Evolutionary conservation across 2,113 vertebrate genomes (phyloP).

Genomic region (Misgurnus anguillicaudatus): DNA sequence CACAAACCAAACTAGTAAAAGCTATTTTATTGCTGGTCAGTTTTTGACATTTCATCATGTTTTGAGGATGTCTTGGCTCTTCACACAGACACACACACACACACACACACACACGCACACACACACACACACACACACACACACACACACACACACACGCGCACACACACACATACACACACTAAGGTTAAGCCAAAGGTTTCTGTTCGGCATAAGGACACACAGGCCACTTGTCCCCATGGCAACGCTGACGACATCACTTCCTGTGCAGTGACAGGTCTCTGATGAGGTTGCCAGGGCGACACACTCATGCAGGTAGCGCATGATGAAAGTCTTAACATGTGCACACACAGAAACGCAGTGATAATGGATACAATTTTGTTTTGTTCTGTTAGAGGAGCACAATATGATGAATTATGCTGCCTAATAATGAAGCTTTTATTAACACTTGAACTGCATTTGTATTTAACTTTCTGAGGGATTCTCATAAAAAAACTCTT

Average conservation of each 20-base stretch:
- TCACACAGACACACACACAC: slow-evolving; percentile 24
- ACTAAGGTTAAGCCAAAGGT: slow-evolving; percentile 6
- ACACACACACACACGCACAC: slow-evolving; percentile 11
- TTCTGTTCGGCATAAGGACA: slow-evolving; percentile 15
- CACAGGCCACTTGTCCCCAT: slow-evolving; percentile 46
- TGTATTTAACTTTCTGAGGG: too few relatives aligned
- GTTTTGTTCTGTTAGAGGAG: too few relatives aligned
- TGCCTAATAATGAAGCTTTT: too few relatives aligned
- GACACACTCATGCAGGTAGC: slow-evolving; percentile 36
- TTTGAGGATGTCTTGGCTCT: background rate
- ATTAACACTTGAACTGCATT: too few relatives aligned
- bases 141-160: slow-evolving; percentile 24
- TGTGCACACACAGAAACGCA: slow-evolving; percentile 9
- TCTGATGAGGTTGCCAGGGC: slow-evolving; percentile 49
- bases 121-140: background rate
- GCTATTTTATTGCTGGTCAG: background rate
- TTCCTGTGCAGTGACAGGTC: slow-evolving; percentile 32
- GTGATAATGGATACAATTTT: too few relatives aligned
- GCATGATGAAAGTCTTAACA: background rate
- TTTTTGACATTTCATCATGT: background rate
- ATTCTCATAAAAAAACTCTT: background rate
- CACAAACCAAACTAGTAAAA: too few relatives aligned
- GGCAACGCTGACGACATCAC: slow-evolving; percentile 43
- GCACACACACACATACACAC: slow-evolving; percentile 36
- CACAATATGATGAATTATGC: too few relatives aligned